Percentiles rank a stretch among this genome's conserved stretches.
These are phyloP conservation scores for Prietella phreatophila DNA, from an alignment of 2,113 vertebrate genomes.

Conservation along the genomic window DNA sequence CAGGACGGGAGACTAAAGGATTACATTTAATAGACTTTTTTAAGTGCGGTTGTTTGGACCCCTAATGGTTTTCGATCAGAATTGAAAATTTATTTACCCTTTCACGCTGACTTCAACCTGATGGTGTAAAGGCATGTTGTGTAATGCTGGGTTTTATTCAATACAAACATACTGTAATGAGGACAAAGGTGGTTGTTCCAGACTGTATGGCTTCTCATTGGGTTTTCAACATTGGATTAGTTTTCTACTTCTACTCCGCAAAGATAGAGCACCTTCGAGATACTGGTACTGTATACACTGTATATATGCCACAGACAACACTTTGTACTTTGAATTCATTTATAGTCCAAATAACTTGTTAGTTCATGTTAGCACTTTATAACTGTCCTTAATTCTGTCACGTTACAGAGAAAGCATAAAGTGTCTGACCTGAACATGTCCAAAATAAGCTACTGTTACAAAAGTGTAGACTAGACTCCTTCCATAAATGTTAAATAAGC, in stretches of 20 bases:
- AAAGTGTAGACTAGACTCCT: background rate
- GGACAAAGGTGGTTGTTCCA: background rate
- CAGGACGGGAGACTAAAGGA: slow-evolving; percentile 18
- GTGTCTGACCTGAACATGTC: background rate
- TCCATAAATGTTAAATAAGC: no score
- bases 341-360: background rate
- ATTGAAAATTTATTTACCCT: background rate
- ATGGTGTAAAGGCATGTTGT: background rate
- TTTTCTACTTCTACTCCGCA: background rate
- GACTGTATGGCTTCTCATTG: background rate
- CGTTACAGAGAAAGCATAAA: background rate
- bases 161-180: background rate
- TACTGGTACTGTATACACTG: background rate
- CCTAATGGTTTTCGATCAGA: background rate
- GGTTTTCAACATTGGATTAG: background rate
- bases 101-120: background rate
- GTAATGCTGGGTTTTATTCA: background rate
- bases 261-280: background rate
- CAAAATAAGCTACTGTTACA: background rate
- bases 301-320: background rate
- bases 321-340: background rate
- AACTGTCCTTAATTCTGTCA: background rate
- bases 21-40: slow-evolving; percentile 40
- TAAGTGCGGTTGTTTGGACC: slow-evolving; percentile 43
- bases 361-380: background rate